Percentiles rank a stretch among this genome's conserved stretches.
These are phyloP conservation scores for Agrochola litura DNA, from an alignment of 2,888 invertebrate species.

Conservation along the genomic window DNA sequence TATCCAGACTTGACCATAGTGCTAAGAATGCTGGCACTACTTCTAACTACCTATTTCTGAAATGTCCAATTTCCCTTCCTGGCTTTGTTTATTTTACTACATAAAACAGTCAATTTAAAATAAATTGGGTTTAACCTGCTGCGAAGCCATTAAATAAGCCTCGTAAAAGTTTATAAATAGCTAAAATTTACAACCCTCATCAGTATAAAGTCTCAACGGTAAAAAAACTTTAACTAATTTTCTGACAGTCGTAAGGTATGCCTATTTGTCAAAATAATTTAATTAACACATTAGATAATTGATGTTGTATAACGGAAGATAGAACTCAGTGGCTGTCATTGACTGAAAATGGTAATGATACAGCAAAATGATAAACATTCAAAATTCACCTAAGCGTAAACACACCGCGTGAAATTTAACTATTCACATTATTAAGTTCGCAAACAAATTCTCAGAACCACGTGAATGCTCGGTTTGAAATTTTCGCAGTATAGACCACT, in stretches of 20 bases:
- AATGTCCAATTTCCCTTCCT: background rate
- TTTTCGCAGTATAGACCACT: too few relatives aligned
- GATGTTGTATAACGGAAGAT: background rate
- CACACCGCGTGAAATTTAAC: background rate
- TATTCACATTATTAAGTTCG: background rate
- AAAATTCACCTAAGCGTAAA: background rate
- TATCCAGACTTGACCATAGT: background rate
- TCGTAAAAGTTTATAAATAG: slow-evolving; percentile 50
- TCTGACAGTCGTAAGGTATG: background rate
- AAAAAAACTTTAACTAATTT: background rate
- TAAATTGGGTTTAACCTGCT: slow-evolving; percentile 33
- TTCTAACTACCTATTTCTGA: background rate
- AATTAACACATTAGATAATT: background rate
- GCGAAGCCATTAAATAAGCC: slow-evolving; percentile 24
- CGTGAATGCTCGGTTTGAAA: background rate
- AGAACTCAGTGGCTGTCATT: background rate
- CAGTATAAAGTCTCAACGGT: slow-evolving; percentile 10
- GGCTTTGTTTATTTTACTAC: slow-evolving; percentile 10
- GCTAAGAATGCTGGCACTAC: background rate
- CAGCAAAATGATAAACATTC: background rate
- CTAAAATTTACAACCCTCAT: slow-evolving; percentile 43
- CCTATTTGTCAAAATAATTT: background rate
- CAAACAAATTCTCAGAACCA: background rate
- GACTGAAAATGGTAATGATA: background rate
- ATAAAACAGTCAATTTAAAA: slow-evolving; percentile 37